Percentiles rank a stretch among this genome's conserved stretches.
Conservation (phyloP, 2,888 invertebrate species). For the Meta bourneti region DNA sequence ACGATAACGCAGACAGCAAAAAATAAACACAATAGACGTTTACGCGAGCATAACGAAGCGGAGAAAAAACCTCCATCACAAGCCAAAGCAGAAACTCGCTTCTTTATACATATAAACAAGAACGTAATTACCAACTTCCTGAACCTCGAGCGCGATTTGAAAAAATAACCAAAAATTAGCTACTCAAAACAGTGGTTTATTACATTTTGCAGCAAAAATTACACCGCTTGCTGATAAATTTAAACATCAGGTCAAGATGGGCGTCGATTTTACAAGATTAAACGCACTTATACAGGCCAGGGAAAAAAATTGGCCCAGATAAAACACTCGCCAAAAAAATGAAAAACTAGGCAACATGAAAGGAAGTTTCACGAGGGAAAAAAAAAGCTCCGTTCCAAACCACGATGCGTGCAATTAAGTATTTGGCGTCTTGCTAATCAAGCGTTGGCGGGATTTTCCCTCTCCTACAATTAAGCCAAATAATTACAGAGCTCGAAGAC, state of each 20-base stretch:
- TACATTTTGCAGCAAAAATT: slow-evolving; percentile 72
- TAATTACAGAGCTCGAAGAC: slow-evolving; percentile 71
- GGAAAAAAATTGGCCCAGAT: neutral
- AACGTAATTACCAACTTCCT: slow-evolving; percentile 67
- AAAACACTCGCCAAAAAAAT: neutral
- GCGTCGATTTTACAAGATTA: slow-evolving; percentile 72
- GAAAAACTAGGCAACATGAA: slow-evolving; percentile 1
- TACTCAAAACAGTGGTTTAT: slow-evolving; percentile 67
- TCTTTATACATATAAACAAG: slow-evolving; percentile 58
- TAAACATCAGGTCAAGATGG: slow-evolving; percentile 52
- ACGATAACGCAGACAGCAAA: slow-evolving; percentile 21
- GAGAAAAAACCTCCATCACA: slow-evolving; percentile 21
- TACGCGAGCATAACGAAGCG: neutral
- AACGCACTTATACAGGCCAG: slow-evolving; percentile 28
- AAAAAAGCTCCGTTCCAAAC: slow-evolving; percentile 37
- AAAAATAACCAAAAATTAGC: slow-evolving; percentile 71
- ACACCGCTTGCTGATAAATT: slow-evolving; percentile 66
- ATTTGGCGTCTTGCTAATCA: slow-evolving; percentile 68
- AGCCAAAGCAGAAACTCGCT: slow-evolving; percentile 9
- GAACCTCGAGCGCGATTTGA: neutral
- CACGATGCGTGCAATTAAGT: slow-evolving; percentile 66
- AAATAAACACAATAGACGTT: slow-evolving; percentile 22
- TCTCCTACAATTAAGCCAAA: slow-evolving; percentile 69
- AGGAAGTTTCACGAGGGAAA: neutral
- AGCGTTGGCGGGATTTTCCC: slow-evolving; percentile 17